These are phyloP conservation scores for Onychomys torridus DNA, from an alignment of 2,797 vertebrate genomes.

Conservation along the genomic window DNA sequence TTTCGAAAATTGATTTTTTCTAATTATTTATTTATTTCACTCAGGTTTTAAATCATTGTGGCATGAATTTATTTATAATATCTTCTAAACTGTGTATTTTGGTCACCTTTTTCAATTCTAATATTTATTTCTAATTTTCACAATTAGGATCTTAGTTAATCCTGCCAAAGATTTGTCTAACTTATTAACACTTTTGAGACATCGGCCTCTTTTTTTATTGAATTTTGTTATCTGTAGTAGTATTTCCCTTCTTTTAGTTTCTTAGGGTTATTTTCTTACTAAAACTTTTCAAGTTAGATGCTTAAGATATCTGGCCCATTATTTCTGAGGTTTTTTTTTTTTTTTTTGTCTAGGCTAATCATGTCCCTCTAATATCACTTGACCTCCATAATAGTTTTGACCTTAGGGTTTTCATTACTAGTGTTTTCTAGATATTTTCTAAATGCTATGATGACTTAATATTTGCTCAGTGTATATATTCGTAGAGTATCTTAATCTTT, in stretches of 20 bases:
- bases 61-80: constrained; percentile 1
- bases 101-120: constrained; percentile 14
- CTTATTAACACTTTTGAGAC: constrained; percentile 54
- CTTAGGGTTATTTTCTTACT: constrained; percentile 19
- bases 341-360: background rate
- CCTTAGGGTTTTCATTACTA: background rate
- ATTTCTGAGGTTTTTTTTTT: background rate
- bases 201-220: background rate
- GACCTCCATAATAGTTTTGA: background rate
- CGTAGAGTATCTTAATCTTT: background rate
- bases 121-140: constrained; percentile 40
- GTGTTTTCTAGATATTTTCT: background rate
- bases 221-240: background rate
- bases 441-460: constrained; percentile 1
- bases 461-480: background rate
- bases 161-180: constrained; percentile 12
- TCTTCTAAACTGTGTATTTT: background rate
- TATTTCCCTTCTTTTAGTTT: background rate
- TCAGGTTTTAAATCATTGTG: constrained; percentile 32
- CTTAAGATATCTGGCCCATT: constrained; percentile 1
- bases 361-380: background rate
- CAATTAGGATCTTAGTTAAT: background rate
- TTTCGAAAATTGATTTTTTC: constrained; percentile 61
- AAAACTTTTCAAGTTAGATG: background rate
- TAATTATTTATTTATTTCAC: constrained; percentile 40